Conservation (phyloP, 2,113 vertebrate genomes). For the Centropus bengalensis region DNA sequence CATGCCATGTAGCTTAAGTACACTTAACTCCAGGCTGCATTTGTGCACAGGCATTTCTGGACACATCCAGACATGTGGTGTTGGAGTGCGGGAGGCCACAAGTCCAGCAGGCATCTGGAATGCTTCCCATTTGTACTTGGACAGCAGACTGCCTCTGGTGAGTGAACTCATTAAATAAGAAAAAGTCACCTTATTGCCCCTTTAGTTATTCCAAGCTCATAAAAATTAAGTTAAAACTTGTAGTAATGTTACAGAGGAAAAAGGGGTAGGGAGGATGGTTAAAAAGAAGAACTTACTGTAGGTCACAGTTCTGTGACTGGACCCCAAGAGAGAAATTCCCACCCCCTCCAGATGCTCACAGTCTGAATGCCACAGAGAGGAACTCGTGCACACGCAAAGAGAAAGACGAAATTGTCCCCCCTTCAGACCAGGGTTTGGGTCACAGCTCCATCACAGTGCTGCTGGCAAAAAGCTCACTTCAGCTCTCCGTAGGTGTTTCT, state of each 20-base stretch:
- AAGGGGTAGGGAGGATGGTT: not conserved
- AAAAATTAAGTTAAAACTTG: not conserved
- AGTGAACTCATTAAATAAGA: not conserved
- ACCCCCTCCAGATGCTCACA: not conserved
- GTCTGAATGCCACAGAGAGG: not conserved
- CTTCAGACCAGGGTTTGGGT: not conserved
- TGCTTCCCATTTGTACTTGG: fast-evolving
- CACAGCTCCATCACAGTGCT: not conserved
- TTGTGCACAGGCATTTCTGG: not conserved
- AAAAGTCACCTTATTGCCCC: not conserved
- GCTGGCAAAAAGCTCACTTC: not conserved
- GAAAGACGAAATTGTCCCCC: not conserved
- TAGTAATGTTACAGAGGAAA: not conserved
- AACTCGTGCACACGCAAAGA: not conserved
- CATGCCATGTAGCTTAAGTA: not conserved
- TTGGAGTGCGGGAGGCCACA: not conserved
- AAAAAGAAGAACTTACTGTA: not conserved
- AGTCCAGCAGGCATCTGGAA: not conserved
- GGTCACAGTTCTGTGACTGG: not conserved
- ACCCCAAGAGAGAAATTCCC: not conserved
- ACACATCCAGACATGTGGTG: fast-evolving
- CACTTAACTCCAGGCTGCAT: not conserved
- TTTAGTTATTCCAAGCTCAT: not conserved
- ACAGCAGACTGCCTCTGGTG: not conserved
- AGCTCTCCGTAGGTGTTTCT: not conserved